Base-by-base conservation (phyloP, 2,113 vertebrate genomes). In the Vicugna pacos region DNA sequence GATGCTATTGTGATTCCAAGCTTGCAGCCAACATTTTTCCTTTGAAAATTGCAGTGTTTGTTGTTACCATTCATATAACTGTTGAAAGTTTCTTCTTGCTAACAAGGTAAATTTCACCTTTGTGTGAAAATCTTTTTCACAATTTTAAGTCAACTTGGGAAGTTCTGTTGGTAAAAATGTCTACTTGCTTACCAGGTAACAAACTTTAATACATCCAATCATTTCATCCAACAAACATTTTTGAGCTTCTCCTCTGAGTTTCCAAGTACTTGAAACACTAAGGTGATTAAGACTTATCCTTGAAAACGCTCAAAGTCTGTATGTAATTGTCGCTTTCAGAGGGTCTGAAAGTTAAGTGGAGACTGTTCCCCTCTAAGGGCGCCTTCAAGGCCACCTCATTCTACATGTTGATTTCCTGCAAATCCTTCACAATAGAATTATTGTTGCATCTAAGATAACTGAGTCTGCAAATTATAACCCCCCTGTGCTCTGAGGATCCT, bases 41-140 rank as follows among this genome's bases (percentile, higher is more conserved):
- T 84, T 73, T 84, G 70, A 94, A 75, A 75, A 95, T 70, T 38
- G 20, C 50, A 87, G 10, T 75, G 50, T 95, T 93, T 89, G 30
- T 83, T 81, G 12, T 73, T 60, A 50, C 54, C 35, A 46, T 46
- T 92, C 32, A n/a, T 7, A 5, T 82, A 46, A 38, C 48, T 28
- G 65, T 46, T 88, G 69, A 46, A 82, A 88, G 73, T 88, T 79
- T 48, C 52, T 93, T 92, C 42, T 89, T 93, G 24, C 3, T 85
- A 91, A 81, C 48, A 89, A 95, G 60, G 62, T 15, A 73, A n/a
- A 54, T 89, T 91, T 94, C 50, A 64, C 38, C 13, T 79, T 88
- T 94, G 54, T 16, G 60, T 62, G 5, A 95, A 82, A 77, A 88
- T 75, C 48, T n/a, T 69, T 72, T 90, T 90, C 91, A 96, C 6